phyloP scores from a whole-genome alignment of 1,140 invertebrate genomes.

The Probaryconus sp. region DNA sequence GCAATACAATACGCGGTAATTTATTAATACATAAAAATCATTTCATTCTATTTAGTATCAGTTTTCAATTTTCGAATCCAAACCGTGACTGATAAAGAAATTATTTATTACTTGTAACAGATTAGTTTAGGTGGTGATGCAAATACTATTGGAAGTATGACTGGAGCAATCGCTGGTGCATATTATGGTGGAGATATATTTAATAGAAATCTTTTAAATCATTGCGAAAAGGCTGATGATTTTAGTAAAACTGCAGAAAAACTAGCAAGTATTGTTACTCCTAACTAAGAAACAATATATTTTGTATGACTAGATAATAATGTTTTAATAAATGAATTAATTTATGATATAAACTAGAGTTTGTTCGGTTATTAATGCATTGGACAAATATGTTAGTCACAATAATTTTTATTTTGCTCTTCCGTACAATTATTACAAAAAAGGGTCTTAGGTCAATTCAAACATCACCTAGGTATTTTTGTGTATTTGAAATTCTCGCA shows the following conservation, averaged over 20 bases:
- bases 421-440: conserved; percentile 59
- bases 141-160: conserved; percentile 89
- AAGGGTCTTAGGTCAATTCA: conserved; percentile 42
- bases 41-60: too few species aligned
- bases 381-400: conserved; percentile 12
- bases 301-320: neutral
- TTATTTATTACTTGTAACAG: conserved; percentile 76
- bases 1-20: conserved; percentile 80
- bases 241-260: conserved; percentile 78
- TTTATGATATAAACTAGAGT: neutral
- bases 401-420: conserved; percentile 51
- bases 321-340: too few species aligned
- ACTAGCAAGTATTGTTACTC: conserved; percentile 68
- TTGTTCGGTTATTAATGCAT: neutral
- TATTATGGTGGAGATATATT: conserved; percentile 83
- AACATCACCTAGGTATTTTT: conserved; percentile 29
- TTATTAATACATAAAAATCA: conserved; percentile 12
- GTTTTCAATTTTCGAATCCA: too few species aligned
- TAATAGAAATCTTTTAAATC: conserved; percentile 79
- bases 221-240: conserved; percentile 82
- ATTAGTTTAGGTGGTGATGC: conserved; percentile 88
- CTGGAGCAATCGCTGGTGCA: conserved; percentile 87
- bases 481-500: conserved; percentile 37
- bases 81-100: too few species aligned
- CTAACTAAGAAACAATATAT: conserved; percentile 5